Evolutionary conservation across 2,113 vertebrate species (phyloP), one percentile per base, ranked within the genome.

Genomic region (Ursus arctos): DNA sequence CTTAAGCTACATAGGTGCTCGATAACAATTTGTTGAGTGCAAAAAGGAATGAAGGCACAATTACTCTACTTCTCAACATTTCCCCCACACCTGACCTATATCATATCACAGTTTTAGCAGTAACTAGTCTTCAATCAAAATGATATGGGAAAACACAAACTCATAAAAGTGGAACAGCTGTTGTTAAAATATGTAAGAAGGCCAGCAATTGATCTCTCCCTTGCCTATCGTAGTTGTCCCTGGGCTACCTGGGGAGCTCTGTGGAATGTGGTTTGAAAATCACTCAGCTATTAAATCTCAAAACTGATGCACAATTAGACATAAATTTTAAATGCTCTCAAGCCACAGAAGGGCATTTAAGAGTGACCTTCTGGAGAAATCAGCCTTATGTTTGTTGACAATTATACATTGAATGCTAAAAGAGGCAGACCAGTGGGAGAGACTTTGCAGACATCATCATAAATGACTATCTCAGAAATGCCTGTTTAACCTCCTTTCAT

Each of bases 101-200:
- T 43, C 49, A 43, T 49, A 82, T 36, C 24, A 69, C 16, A 22
- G 28, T 82, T 81, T 90, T 72, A 88, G n/a, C 13, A 69, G 10
- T 53, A 89, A 63, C 6, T 57, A 15, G 36, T 83, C 57, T 95
- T 97, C 59, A 92, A 26, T 79, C 2, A 77, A 85, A 97, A 77
- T 55, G 12, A 28, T 81, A 31, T n/a, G 24, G 16, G 33, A 63
- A 94, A 87, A 86, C 1, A 71, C 57, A 86, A 76, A 77, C 47
- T 11, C 8, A 59, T 47, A 57, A 53, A 71, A 28, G 10, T 76
- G 43, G 40, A 96, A 51, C 21, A 85, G 40, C 55, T 72, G 2
- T 43, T 86, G 47, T 82, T 93, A 67, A 82, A 43, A 31, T 26
- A 72, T 6, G 13, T 67, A 72, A 22, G 21, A 22, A 59, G 49